Base-by-base conservation (phyloP, 2,888 invertebrate species). In the Hydrotaea cyrtoneurina region DNA sequence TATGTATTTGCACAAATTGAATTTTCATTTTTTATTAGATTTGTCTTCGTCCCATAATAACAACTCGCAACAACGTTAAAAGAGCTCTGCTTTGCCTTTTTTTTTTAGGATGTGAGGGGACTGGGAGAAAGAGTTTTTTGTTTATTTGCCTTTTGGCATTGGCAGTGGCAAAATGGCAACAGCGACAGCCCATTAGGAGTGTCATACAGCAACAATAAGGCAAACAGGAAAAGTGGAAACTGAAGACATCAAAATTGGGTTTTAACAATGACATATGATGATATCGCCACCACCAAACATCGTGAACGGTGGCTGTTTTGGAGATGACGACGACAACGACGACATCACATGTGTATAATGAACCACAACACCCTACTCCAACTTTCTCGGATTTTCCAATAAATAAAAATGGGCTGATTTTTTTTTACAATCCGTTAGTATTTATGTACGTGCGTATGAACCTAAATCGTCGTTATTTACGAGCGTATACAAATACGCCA, bases 261-360 rank as follows among this genome's bases (percentile, higher is more conserved):
- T 76, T 53, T 21, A 64, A 39, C 50, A 53, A 66, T 43, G 53
- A 66, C 64, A 53, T 36, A 53, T 53, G 76, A 76, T 76, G 17
- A 64, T 19, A 62, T 36, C 17, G 50, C 50, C 13, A 15, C 50
- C 50, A 50, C 7, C 31, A 31, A 31, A 31, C 31, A 31, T 31
- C 31, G 31, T 31, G 31, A 4, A 7, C n/a, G 7, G 50, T 15
- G n/a, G 39, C 39, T 39, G 39, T 10, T 31, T 31, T 4, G 43
- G 43, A 43, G 43, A n/a, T 15, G 50, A 50, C 50, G 50, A 50
- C n/a, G 50, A 50, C 50, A 13, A 50, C 13, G n/a, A 50, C 13
- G 50, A 50, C 7, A n/a, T n/a, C 50, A n/a, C n/a, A n/a, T 50
- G 13, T n/a, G 50, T n/a, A 2, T 50, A n/a, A 2, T 2, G 13